Base-by-base conservation (phyloP, 2,113 vertebrate species). In the Platysternon megacephalum region DNA sequence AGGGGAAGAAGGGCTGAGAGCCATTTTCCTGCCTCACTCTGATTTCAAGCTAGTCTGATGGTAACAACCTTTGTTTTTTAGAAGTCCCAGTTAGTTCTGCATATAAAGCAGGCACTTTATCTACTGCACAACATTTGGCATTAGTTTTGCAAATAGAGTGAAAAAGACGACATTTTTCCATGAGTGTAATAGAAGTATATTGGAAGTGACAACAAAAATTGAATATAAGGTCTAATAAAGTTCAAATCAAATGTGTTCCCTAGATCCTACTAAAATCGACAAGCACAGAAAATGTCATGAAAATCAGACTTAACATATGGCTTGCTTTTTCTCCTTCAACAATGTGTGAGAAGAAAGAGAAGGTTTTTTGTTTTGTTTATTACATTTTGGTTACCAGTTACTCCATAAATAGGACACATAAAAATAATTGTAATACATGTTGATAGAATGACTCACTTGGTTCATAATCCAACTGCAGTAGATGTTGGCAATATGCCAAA, bases 181-280 rank as follows among this genome's bases (percentile, higher is more conserved):
- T 90, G 81, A 95, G 2, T 80, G 39, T 81, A 95, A 89, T 80
- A 86, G 80, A 86, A 49, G 42, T 35, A 65, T 89, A 93, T 93
- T 74, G 32, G 42, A 52, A 92, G 87, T 68, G 87, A 91, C 58
- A 90, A 79, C n/a, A 91, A 85, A 95, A 96, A 92, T 79, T 79
- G 46, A 91, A 94, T 76, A 82, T 85, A 88, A 91, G 8, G 5
- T 91, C 74, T 88, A 86, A 88, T 52, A 81, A 94, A 95, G 52
- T 56, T 79, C 61, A 86, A 74, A 86, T 74, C 52, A 48, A 89
- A 35, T 90, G 12, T 85, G 80, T 93, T 96, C 78, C 44, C 87
- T 65, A 89, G 46, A 86, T 89, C 35, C 82, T 92, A 76, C 32
- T 90, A 79, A 95, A 93, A 35, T 51, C 26, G 82, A 53, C n/a